phyloP scores from a whole-genome alignment of 2,797 vertebrate species.

The Forpus xanthops region DNA sequence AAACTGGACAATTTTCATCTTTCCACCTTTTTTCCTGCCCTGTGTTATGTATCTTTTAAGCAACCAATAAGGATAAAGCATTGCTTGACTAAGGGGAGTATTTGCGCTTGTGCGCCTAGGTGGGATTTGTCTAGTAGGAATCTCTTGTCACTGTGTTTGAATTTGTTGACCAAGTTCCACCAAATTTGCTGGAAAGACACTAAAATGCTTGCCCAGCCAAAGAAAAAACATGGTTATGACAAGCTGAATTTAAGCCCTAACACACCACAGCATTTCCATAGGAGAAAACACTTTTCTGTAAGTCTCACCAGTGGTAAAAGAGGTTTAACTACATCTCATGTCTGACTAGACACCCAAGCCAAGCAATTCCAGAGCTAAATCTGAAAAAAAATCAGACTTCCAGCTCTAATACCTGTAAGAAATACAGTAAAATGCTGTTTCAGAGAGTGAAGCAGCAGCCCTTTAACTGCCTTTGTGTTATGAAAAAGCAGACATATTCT shows the following conservation, averaged over 20 bases:
- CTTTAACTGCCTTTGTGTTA: not conserved
- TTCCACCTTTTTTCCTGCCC: not conserved
- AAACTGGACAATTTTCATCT: not conserved
- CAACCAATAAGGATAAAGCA: not conserved
- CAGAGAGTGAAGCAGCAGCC: not conserved
- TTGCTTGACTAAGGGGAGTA: not conserved
- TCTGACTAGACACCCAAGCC: not conserved
- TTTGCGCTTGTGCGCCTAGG: fast-evolving
- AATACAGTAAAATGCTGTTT: not conserved
- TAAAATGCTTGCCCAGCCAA: not conserved
- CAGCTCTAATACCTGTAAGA: not conserved
- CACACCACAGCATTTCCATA: not conserved
- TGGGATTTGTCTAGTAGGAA: not conserved
- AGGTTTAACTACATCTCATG: not conserved
- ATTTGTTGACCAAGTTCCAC: not conserved
- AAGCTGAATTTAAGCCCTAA: not conserved
- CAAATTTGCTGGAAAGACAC: not conserved
- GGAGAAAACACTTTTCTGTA: not conserved
- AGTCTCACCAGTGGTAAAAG: not conserved
- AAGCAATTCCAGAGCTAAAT: not conserved
- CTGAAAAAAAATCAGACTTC: not conserved
- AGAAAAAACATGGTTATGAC: not conserved
- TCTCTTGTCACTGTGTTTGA: not conserved
- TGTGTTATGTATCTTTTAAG: not conserved
- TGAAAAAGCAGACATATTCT: not conserved